Base-by-base conservation (phyloP, 1,140 invertebrate genomes). In the Drosophila repletoides region DNA sequence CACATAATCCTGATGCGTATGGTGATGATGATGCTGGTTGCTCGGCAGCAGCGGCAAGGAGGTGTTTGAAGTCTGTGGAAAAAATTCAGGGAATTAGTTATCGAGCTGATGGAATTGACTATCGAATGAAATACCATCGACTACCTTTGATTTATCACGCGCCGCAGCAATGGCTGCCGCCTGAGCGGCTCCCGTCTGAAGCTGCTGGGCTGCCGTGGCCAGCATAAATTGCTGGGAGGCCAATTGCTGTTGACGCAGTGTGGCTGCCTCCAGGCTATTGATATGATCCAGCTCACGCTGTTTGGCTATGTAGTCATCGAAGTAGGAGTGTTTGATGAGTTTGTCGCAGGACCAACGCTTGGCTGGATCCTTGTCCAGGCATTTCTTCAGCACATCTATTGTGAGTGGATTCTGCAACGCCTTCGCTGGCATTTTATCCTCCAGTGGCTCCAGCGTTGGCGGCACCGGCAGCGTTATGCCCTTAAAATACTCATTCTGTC, bases 381-480 rank as follows among this genome's bases (percentile, higher is more conserved):
- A 99, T 93, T 96, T 97, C 94, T 96, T 95, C 72, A 98, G 91
- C 91, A 99, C 98, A 90, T 97, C 96, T 81, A 98, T 91, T 61
- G 94, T 93, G 33, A 93, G 91, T 67, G 93, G 91, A 69, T 93
- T 92, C 70, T 93, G 93, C 56, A 92, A 90, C 40, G 92, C 92
- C 89, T 94, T 93, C 61, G 93, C 92, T 2, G 96, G 95, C 87
- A 98, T 93, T 91, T 95, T 95, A 51, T 93, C 93, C 90, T 98
- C 96, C 6, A 99, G 92, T 5, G 97, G 94, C 71, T 94, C 93
- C n/a, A 96, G 92, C 4, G 94, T 94, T 58, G 97, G 96, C 0
- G 98, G 98, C 71, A 98, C 95, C 0, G 98, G 98, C 68, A 99
- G 93, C 29, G 93, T 95, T 70, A 97, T 93, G n/a, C 98, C 96